Percentiles rank a stretch among this genome's conserved stretches.
phyloP scores from a whole-genome alignment of 2,888 invertebrate species.

The Biston stratarius region DNA sequence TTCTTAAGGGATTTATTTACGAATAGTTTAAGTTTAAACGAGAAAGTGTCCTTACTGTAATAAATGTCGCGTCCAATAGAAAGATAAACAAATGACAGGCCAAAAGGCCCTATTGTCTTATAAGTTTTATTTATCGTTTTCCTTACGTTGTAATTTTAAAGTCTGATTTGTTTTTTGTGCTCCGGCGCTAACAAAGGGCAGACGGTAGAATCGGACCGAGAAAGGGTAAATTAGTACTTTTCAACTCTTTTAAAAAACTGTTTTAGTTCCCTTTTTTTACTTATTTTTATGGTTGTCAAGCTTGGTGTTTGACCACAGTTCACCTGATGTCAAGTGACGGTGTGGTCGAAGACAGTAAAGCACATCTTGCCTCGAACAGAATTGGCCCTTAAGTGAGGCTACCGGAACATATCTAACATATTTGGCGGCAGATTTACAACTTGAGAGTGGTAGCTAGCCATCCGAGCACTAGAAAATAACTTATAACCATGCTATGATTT shows the following conservation, averaged over 20 bases:
- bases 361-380: too few species aligned
- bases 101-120: slow-evolving; percentile 53
- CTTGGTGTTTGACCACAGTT: too few species aligned
- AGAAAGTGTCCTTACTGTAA: slow-evolving; percentile 9
- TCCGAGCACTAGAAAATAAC: too few species aligned
- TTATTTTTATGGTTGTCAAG: too few species aligned
- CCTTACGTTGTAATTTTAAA: slow-evolving; percentile 69
- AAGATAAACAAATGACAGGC: slow-evolving; percentile 35
- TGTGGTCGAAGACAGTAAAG: too few species aligned
- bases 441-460: too few species aligned
- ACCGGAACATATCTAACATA: too few species aligned
- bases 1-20: not conserved
- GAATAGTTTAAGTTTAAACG: not conserved
- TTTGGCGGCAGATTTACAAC: too few species aligned
- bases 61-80: slow-evolving; percentile 11
- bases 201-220: slow-evolving; percentile 8
- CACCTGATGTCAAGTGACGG: too few species aligned
- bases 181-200: slow-evolving; percentile 28
- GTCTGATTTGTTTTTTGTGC: slow-evolving; percentile 54
- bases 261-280: not conserved
- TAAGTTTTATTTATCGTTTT: slow-evolving; percentile 68
- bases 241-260: slow-evolving; percentile 1
- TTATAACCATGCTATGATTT: too few species aligned
- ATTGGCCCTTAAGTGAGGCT: too few species aligned
- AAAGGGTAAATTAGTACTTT: slow-evolving; percentile 18